Conservation (phyloP, 2,797 vertebrate species). For the Lagocephalus sceleratus region DNA sequence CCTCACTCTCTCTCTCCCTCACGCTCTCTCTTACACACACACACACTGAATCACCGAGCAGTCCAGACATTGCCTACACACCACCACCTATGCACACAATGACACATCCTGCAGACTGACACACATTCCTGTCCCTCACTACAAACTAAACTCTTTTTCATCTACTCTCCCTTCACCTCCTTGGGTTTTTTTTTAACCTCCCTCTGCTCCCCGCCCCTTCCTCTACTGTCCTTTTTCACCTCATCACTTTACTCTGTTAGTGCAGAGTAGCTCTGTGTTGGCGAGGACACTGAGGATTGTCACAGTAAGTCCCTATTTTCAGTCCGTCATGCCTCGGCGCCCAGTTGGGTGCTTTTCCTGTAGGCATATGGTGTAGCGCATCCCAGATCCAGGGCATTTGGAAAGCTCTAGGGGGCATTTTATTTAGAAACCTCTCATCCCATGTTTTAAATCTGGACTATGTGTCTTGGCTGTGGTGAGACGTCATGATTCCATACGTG, state of each 20-base stretch:
- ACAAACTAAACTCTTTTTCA: slow-evolving; percentile 39
- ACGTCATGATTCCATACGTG: slow-evolving; percentile 27
- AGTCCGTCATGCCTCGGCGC: slow-evolving; percentile 55
- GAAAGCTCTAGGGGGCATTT: slow-evolving; percentile 46
- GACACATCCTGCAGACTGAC: slow-evolving; percentile 21
- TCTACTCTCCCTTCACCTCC: slow-evolving; percentile 29
- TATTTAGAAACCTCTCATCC: slow-evolving; percentile 40
- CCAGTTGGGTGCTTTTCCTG: slow-evolving; percentile 69
- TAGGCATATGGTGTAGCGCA: slow-evolving; percentile 71
- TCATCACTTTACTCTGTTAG: slow-evolving; percentile 35
- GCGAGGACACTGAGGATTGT: slow-evolving; percentile 36
- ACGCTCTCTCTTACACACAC: slow-evolving; percentile 36
- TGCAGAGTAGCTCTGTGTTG: slow-evolving; percentile 48
- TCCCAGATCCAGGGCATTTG: slow-evolving; percentile 56
- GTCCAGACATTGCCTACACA: slow-evolving; percentile 57
- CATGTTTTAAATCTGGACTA: slow-evolving; percentile 35
- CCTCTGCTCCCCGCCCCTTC: slow-evolving; percentile 42
- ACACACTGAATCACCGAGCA: slow-evolving; percentile 59
- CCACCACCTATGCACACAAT: slow-evolving; percentile 46
- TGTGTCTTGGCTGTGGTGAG: slow-evolving; percentile 47
- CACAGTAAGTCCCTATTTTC: slow-evolving; percentile 67
- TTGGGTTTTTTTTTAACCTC: slow-evolving; percentile 48
- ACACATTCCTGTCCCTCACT: slow-evolving; percentile 33
- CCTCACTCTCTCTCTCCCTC: neutral
- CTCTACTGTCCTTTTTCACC: slow-evolving; percentile 39